Evolutionary conservation across 2,888 invertebrate genomes (phyloP), one percentile per base, ranked within the genome.

Genomic region (Serrognathus titanus): DNA sequence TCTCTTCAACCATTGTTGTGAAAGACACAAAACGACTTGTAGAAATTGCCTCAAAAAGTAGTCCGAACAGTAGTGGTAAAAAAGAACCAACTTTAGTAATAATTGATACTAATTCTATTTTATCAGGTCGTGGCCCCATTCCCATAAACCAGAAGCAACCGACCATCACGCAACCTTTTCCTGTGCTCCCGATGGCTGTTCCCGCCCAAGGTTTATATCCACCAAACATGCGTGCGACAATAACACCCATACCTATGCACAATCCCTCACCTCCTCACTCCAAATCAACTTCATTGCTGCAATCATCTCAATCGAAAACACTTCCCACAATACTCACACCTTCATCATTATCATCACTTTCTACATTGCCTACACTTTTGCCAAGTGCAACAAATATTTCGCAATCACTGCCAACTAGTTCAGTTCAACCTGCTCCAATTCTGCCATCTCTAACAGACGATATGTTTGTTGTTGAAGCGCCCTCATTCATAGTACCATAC

Each of bases 401-500:
- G 36, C 43, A 16, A 35, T 40, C 16, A 12, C 39, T 11, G 40
- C 81, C 63, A 74, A 79, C 59, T 70, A 6, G 24, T 31, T 20
- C 31, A 37, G 13, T 37, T 9, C 48, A 48, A 16, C 48, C 36
- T 1, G 82, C 86, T 39, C 84, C 84, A 37, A 85, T 92, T 61
- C 75, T 94, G 66, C 92, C 92, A 0, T 90, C 91, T 6, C 76
- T 94, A 20, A 93, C 93, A 13, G 94, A 94, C 73, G 93, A 94
- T 68, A 94, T 94, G 89, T 94, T 89, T 75, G 93, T 94, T 9
- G 89, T 94, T 8, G 94, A 94, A 77, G 94, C 94, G 31, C 94
- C 94, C 5, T 94, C 93, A 16, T 94, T 94, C 72, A 93, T 94
- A 72, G 94, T 94, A 65, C 94, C 94, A 47, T 94, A 94, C 74